Percentiles rank a stretch among this genome's conserved stretches.
Evolutionary conservation across 2,888 invertebrate species (phyloP).

Genomic region (Melieria picta): DNA sequence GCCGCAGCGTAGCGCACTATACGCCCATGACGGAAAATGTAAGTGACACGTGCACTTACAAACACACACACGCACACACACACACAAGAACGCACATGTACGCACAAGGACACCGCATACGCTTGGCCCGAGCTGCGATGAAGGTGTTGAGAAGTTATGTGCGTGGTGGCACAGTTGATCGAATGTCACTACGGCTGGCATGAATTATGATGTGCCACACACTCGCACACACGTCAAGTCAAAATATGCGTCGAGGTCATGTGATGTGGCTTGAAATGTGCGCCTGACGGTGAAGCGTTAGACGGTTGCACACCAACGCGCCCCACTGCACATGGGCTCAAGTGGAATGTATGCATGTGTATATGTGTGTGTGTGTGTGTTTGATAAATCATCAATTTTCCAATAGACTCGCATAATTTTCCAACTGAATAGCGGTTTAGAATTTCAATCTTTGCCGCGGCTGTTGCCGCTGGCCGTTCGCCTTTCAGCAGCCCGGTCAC

Average conservation of each 20-base stretch:
- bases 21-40: conserved; percentile 76
- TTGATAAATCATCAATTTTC: conserved; percentile 46
- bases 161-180: conserved; percentile 13
- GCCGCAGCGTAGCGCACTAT: conserved; percentile 74
- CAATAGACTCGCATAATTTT: conserved; percentile 58
- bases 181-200: conserved; percentile 28
- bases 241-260: not conserved
- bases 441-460: conserved; percentile 33
- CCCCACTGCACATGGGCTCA: too few species aligned
- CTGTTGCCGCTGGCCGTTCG: too few species aligned
- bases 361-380: conserved; percentile 18
- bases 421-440: conserved; percentile 63
- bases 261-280: not conserved
- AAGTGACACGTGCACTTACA: conserved; percentile 46
- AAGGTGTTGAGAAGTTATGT: too few species aligned
- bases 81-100: not conserved
- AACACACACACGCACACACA: not conserved
- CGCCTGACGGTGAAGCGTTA: too few species aligned
- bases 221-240: not conserved
- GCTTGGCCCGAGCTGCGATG: too few species aligned
- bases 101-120: not conserved
- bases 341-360: conserved; percentile 7
- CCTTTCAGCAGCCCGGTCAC: too few species aligned
- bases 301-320: too few species aligned
- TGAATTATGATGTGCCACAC: conserved; percentile 31